Percentiles rank a stretch among this genome's conserved stretches.
phyloP scores from a whole-genome alignment of 2,113 vertebrate genomes.

The Onychostoma macrolepis region DNA sequence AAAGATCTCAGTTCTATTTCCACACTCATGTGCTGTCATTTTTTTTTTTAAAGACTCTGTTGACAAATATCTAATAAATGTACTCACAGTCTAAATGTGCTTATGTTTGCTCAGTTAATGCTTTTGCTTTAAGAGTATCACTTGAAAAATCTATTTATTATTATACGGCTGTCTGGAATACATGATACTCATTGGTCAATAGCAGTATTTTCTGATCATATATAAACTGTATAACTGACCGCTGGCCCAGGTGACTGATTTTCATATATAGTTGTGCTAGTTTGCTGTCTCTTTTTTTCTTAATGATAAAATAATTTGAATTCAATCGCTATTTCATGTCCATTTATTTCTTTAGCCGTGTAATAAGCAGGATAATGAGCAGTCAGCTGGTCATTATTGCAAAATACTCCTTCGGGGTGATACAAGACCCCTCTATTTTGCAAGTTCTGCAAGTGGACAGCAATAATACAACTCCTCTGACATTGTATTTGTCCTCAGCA shows the following conservation, averaged over 20 bases:
- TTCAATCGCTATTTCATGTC: not conserved
- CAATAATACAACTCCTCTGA: not conserved
- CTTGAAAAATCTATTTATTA: not conserved
- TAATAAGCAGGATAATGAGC: not conserved
- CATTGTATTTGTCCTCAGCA: not conserved
- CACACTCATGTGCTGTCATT: not conserved
- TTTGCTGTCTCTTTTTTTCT: not conserved
- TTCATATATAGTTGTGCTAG: not conserved
- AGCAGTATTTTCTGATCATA: not conserved
- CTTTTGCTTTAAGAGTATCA: not conserved
- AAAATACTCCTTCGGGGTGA: slow-evolving; percentile 1
- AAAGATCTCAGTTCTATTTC: not conserved
- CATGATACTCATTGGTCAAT: not conserved
- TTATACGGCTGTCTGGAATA: not conserved
- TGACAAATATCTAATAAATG: too few relatives aligned
- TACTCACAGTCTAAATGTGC: not conserved
- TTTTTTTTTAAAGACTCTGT: not conserved
- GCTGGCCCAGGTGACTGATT: not conserved
- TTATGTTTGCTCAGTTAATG: not conserved
- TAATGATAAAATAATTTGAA: not conserved
- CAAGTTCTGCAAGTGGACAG: not conserved
- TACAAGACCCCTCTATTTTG: not conserved
- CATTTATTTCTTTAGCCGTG: not conserved
- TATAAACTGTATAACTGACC: not conserved
- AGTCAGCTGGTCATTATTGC: not conserved